Percentiles rank a stretch among this genome's conserved stretches.
phyloP scores from a whole-genome alignment of 1,140 invertebrate species.

The Ceratina calcarata region DNA sequence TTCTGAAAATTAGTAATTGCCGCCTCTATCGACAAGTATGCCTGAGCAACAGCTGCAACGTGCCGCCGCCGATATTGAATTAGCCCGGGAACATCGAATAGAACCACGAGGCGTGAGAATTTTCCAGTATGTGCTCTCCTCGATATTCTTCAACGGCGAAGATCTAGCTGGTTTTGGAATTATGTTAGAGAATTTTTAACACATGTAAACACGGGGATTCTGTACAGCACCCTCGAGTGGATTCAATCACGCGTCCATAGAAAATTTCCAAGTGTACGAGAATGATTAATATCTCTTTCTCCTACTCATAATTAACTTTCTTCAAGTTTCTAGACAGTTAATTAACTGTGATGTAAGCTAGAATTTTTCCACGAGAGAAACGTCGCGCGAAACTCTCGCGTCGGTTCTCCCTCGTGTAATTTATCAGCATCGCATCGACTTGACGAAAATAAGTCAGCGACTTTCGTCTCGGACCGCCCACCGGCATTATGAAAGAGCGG shows the following conservation, averaged over 20 bases:
- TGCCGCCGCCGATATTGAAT: conserved; percentile 21
- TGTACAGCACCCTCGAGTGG: too few species aligned
- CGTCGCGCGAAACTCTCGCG: background rate
- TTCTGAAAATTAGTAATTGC: conserved; percentile 32
- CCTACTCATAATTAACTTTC: too few species aligned
- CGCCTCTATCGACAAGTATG: conserved; percentile 27
- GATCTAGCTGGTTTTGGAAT: too few species aligned
- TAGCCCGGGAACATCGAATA: background rate
- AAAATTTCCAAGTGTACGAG: too few species aligned
- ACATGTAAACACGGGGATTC: too few species aligned
- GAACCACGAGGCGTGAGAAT: background rate
- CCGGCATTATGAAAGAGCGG: conserved; percentile 18
- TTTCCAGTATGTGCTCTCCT: background rate
- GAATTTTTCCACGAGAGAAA: too few species aligned
- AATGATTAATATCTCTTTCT: too few species aligned
- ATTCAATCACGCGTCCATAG: too few species aligned
- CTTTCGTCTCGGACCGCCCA: conserved; percentile 7
- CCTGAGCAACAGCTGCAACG: conserved; percentile 4
- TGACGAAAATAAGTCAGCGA: conserved; percentile 28
- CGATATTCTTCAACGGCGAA: too few species aligned
- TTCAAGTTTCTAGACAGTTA: too few species aligned
- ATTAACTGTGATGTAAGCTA: background rate
- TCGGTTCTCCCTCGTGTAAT: background rate
- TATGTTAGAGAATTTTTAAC: too few species aligned
- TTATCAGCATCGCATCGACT: background rate